A percentile compares a stretch with the other conserved stretches of the same genome.
Conservation (phyloP, 1,140 invertebrate species). For the Drosophila simulans region DNA sequence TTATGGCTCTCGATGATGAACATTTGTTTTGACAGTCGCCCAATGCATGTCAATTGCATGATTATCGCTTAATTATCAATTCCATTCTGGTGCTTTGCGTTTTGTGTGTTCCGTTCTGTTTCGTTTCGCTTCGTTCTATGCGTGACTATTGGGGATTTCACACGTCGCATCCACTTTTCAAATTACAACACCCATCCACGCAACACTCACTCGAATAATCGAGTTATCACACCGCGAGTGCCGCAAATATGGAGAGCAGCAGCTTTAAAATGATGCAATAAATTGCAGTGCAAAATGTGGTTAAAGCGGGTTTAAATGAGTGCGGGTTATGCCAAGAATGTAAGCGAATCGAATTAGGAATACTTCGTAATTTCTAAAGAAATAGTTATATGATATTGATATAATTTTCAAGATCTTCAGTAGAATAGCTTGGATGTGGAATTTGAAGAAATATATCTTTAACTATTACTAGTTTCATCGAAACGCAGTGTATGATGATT, state of each 20-base stretch:
- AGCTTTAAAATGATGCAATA: conserved; percentile 64
- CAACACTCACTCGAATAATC: conserved; percentile 36
- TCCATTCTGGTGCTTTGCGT: conserved; percentile 20
- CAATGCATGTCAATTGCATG: conserved; percentile 77
- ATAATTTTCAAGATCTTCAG: too few relatives aligned
- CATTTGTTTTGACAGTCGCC: conserved; percentile 66
- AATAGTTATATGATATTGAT: neutral
- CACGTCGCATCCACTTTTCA: conserved; percentile 15
- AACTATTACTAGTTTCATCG: too few relatives aligned
- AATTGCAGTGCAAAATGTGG: conserved; percentile 46
- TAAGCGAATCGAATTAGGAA: neutral
- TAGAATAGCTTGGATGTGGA: too few relatives aligned
- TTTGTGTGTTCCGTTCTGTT: conserved; percentile 17
- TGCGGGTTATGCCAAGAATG: conserved; percentile 48
- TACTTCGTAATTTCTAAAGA: neutral
- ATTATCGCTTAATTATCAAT: conserved; percentile 50
- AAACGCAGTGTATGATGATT: too few relatives aligned
- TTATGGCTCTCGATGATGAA: conserved; percentile 48
- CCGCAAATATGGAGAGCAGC: conserved; percentile 52
- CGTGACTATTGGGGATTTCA: conserved; percentile 30
- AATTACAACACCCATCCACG: conserved; percentile 39
- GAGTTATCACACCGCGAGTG: conserved; percentile 48
- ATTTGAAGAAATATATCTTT: too few relatives aligned
- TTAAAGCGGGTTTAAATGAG: conserved; percentile 49
- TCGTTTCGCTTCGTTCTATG: conserved; percentile 26